Evolutionary conservation across 1,140 invertebrate species (phyloP), one percentile per base, ranked within the genome.

Genomic region (Brachionus asplanchnoidis): DNA sequence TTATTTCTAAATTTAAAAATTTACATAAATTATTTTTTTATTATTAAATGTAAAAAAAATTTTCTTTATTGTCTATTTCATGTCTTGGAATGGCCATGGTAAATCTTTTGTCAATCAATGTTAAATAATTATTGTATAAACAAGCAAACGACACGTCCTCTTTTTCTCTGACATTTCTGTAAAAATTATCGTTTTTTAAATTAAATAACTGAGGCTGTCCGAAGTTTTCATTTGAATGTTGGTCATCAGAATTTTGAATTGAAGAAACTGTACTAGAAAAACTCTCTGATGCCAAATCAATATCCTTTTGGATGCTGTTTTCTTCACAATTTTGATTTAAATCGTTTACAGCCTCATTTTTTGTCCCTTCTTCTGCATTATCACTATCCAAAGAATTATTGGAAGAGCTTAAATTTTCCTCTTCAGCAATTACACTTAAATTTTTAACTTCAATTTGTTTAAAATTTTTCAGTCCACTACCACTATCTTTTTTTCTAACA

Each of bases 381-480:
- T 73, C 2, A 73, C 68, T 42, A 17, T 26, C 28, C 23, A 36
- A 50, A 11, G 73, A 77, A 26, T 11, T 23, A 50, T 11, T 50
- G 0, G 73, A 77, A 26, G 73, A 77, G 46, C 17, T 50, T 32
- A 77, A 26, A 50, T 20, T 77, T 26, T 77, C 73, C 32, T 77
- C 73, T 77, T 77, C 73, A 77, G 73, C 26, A 50, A 77, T 77
- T 4, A 77, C 73, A 28, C 73, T 77, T 50, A 77, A 50, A 77
- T 77, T 77, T 23, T 46, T 77, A n/a, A 50, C 14, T 50, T 77
- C 42, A 12, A 5, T 17, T 46, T 46, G 40, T 50, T 77, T 77
- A 11, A 77, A 77, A 77, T 46, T 46, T 77, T 77, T 77, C 5
- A 77, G 26, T n/a, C 73, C 73, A 50, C 14, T 26, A 8, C 73